Percentiles rank a stretch among this genome's conserved stretches.
phyloP scores from a whole-genome alignment of 2,113 vertebrate species.

The Parus major region DNA sequence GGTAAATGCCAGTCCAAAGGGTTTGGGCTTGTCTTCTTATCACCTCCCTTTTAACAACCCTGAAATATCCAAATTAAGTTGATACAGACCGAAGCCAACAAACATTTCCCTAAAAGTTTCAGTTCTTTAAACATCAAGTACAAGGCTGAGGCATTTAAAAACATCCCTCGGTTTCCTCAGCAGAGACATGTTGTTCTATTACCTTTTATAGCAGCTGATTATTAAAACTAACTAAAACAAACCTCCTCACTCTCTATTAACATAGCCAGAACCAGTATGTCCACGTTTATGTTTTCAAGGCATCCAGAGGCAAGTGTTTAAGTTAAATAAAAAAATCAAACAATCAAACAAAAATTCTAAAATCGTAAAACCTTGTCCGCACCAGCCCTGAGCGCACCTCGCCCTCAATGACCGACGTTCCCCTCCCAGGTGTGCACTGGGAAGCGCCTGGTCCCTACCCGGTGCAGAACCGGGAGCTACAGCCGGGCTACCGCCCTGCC shows the following conservation, averaged over 20 bases:
- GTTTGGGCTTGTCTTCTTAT: neutral
- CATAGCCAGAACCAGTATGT: neutral
- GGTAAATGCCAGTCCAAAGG: neutral
- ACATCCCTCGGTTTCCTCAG: neutral
- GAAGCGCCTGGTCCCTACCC: rapidly evolving
- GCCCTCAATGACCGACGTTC: neutral
- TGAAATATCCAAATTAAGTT: neutral
- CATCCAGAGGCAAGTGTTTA: neutral
- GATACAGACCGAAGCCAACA: neutral
- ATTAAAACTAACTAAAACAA: neutral
- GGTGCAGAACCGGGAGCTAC: neutral
- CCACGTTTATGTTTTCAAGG: neutral
- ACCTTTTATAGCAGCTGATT: neutral
- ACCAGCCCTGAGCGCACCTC: neutral
- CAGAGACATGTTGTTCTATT: neutral
- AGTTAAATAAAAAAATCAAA: neutral
- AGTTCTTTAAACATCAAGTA: neutral
- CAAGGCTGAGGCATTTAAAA: neutral
- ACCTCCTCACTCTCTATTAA: neutral
- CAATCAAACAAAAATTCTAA: neutral
- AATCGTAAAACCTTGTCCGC: neutral
- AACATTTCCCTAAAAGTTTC: neutral
- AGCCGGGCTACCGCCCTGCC: neutral
- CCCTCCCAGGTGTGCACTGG: neutral
- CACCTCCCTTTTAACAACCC: neutral